phyloP scores from a whole-genome alignment of 2,113 vertebrate species.

The Campylomormyrus numenius region DNA sequence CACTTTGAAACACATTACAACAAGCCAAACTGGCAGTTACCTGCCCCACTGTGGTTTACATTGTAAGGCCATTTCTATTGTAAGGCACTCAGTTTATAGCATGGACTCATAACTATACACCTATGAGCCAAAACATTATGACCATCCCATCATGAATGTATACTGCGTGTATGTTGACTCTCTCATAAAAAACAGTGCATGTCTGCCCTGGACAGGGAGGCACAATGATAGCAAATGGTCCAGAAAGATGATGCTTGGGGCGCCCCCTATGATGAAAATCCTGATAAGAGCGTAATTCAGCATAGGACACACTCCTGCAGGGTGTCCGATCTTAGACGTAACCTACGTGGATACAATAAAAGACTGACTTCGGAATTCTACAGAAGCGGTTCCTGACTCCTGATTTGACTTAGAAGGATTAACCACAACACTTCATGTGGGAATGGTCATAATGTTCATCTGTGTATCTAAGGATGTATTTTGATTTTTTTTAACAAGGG shows the following conservation, averaged over 20 bases:
- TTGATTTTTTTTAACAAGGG: neutral
- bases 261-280: no score
- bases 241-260: no score
- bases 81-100: neutral
- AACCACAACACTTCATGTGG: no score
- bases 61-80: neutral
- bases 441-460: no score
- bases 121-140: neutral
- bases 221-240: no score
- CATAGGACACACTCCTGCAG: no score
- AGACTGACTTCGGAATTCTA: no score
- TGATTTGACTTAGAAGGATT: no score
- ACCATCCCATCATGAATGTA: neutral
- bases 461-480: neutral
- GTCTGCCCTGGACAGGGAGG: neutral
- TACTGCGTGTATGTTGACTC: neutral
- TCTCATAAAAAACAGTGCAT: neutral
- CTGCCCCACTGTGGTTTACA: neutral
- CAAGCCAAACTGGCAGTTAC: neutral
- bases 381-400: no score
- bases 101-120: neutral
- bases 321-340: no score
- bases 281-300: no score
- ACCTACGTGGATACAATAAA: no score
- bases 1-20: slow-evolving; percentile 6